Evolutionary conservation across 2,888 invertebrate genomes (phyloP).

Genomic region (Metalampra italica): DNA sequence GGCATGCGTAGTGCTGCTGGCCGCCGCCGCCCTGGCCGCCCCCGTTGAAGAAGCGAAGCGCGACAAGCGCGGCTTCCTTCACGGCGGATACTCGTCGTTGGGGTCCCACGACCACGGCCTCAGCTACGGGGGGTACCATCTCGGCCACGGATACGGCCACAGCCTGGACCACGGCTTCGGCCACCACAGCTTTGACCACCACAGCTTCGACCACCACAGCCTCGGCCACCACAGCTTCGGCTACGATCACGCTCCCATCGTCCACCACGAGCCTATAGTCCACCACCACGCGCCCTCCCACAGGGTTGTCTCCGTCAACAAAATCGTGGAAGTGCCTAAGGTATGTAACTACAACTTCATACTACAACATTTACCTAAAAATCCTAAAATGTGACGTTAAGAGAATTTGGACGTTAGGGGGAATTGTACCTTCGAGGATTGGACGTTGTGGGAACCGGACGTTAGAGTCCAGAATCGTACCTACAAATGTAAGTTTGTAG

Average conservation of each 20-base stretch:
- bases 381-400: too few relatives aligned
- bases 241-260: conserved; percentile 6
- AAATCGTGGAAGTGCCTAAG: conserved; percentile 44
- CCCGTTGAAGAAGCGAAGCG: conserved; percentile 25
- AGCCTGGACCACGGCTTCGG: conserved; percentile 12
- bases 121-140: conserved; percentile 13
- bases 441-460: too few relatives aligned
- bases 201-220: neutral
- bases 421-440: too few relatives aligned
- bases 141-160: conserved; percentile 14
- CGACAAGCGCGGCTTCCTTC: conserved; percentile 35
- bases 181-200: conserved; percentile 14
- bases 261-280: conserved; percentile 7
- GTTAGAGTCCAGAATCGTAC: too few relatives aligned
- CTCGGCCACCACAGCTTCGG: neutral
- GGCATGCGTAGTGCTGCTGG: conserved; percentile 34
- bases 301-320: conserved; percentile 31
- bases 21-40: conserved; percentile 29
- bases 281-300: conserved; percentile 19
- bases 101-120: conserved; percentile 19
- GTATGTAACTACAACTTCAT: conserved; percentile 25
- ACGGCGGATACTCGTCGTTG: conserved; percentile 9
- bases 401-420: too few relatives aligned
- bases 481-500: too few relatives aligned
- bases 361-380: too few relatives aligned